These are phyloP conservation scores for Tretioscincus oriximinensis DNA, from an alignment of 2,113 vertebrate genomes.

Conservation along the genomic window DNA sequence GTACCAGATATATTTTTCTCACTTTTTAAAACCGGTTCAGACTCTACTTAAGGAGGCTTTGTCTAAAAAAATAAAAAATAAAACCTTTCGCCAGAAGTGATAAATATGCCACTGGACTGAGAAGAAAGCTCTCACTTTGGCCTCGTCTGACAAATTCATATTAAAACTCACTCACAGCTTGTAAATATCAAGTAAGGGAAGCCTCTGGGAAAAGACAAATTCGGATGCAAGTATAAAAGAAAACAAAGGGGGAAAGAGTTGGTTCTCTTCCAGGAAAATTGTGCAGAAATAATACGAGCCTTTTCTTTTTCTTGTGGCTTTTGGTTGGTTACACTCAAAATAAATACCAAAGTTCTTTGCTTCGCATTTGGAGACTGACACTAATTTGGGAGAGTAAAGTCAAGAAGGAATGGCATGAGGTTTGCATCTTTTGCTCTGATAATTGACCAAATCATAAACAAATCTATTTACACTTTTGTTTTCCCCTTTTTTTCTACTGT, in stretches of 20 bases:
- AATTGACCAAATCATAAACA: slow-evolving; percentile 42
- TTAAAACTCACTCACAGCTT: slow-evolving; percentile 39
- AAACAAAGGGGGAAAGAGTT: slow-evolving; percentile 26
- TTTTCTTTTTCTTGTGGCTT: slow-evolving; percentile 28
- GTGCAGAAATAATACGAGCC: slow-evolving; percentile 7
- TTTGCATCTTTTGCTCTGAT: slow-evolving; percentile 36
- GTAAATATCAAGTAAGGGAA: slow-evolving; percentile 34
- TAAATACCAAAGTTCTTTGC: background rate
- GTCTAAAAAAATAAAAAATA: slow-evolving; percentile 14
- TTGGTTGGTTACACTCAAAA: slow-evolving; percentile 22
- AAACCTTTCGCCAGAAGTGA: slow-evolving; percentile 33
- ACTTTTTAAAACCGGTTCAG: slow-evolving; percentile 19
- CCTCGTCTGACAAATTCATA: slow-evolving; percentile 32
- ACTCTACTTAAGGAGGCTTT: slow-evolving; percentile 30
- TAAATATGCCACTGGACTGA: background rate
- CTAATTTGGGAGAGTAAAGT: slow-evolving; percentile 34
- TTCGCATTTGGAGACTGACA: slow-evolving; percentile 25
- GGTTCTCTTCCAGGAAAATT: slow-evolving; percentile 8
- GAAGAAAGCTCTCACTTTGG: background rate
- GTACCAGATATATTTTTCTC: slow-evolving; percentile 33
- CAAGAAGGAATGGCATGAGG: slow-evolving; percentile 16
- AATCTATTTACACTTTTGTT: slow-evolving; percentile 19
- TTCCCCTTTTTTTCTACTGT: background rate
- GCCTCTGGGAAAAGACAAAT: slow-evolving; percentile 33
- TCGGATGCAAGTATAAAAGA: slow-evolving; percentile 24